Conservation (phyloP, 2,888 invertebrate species). For the Scaptomyza cyrtandrae region DNA sequence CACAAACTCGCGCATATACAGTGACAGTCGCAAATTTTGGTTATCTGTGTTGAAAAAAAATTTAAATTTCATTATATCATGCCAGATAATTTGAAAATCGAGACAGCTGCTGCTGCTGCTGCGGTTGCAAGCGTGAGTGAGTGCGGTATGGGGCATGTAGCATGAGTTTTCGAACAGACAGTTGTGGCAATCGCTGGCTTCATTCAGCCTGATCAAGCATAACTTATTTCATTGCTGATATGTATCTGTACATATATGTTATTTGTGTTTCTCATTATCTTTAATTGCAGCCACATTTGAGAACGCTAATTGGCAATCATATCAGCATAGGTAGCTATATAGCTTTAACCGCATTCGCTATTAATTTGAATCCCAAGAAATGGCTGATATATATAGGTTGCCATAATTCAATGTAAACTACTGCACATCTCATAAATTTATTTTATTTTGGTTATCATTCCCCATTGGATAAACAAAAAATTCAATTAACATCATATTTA, state of each 20-base stretch:
- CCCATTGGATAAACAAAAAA: not conserved
- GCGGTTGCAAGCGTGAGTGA: constrained; percentile 11
- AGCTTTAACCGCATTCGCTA: not conserved
- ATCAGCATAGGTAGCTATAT: not conserved
- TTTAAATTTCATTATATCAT: constrained; percentile 56
- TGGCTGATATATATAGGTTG: not conserved
- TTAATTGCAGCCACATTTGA: not conserved
- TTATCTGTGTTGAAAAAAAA: constrained; percentile 47
- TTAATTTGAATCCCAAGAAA: not conserved
- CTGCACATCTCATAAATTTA: too few species aligned
- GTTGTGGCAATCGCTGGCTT: constrained; percentile 4
- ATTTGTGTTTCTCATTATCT: constrained; percentile 5
- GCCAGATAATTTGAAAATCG: constrained; percentile 47
- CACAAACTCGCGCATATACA: not conserved
- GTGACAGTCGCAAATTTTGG: constrained; percentile 13
- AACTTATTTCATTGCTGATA: not conserved
- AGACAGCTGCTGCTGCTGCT: constrained; percentile 9
- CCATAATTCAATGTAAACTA: not conserved
- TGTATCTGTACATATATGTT: not conserved
- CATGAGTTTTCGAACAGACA: not conserved
- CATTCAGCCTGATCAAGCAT: constrained; percentile 44
- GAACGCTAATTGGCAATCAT: not conserved
- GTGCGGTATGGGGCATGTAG: constrained; percentile 2
- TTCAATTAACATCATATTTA: not conserved
- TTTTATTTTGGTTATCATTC: not conserved